phyloP scores from a whole-genome alignment of 2,888 invertebrate species.

The Orchesellides sinensis region DNA sequence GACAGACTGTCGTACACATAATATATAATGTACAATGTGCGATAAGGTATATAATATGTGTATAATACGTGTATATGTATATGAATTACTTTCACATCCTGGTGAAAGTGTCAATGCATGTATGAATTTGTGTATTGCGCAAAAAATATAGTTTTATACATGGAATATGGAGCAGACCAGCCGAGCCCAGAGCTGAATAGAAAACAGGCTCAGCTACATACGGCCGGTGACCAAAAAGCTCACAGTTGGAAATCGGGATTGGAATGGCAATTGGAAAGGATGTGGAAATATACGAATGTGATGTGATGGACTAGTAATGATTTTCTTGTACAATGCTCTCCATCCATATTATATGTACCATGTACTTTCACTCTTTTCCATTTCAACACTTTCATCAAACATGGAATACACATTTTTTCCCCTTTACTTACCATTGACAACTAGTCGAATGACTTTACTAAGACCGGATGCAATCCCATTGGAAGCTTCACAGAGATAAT shows the following conservation, averaged over 20 bases:
- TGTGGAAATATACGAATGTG: background rate
- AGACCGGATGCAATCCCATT: constrained; percentile 77
- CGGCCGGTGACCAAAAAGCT: background rate
- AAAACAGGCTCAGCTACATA: background rate
- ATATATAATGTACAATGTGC: no score
- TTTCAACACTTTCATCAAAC: background rate
- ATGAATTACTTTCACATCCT: no score
- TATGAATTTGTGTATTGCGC: no score
- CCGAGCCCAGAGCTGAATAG: no score
- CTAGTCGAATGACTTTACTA: constrained; percentile 77
- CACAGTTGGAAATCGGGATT: constrained; percentile 3
- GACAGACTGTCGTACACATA: background rate
- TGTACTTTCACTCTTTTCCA: background rate
- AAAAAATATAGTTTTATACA: no score
- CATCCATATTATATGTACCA: background rate
- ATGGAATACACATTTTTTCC: background rate
- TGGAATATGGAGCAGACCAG: no score
- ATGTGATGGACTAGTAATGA: background rate
- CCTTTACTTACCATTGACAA: constrained; percentile 74
- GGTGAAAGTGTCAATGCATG: no score
- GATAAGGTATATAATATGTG: no score
- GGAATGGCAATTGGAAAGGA: constrained; percentile 28
- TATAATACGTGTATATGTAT: no score
- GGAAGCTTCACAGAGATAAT: constrained; percentile 77
- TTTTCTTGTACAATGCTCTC: background rate